Evolutionary conservation across 2,797 vertebrate genomes (phyloP), one percentile per base, ranked within the genome.

Genomic region (Forpus xanthops): DNA sequence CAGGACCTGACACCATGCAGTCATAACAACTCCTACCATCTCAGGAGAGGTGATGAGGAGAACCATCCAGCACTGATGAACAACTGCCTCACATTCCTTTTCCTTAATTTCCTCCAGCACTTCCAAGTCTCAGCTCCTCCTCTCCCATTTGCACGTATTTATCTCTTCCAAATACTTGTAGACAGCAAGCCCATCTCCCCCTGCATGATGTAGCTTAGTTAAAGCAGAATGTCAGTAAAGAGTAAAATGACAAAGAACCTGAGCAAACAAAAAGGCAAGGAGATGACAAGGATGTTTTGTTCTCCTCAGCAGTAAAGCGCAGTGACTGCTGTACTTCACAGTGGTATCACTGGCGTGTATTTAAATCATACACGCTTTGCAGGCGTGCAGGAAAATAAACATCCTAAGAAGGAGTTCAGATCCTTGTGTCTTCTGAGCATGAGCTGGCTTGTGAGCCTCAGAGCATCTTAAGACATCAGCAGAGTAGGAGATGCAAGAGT

Each of bases 401-500:
- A 7, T 17, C 45, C 42, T 27, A 12, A 27, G 18, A 33, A 37
- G 44, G 25, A 39, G 39, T 41, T 35, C 21, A 18, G 24, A 4
- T 37, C 41, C 1, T 0, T 5, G 2, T 25, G 39, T 37, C 23
- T 35, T 24, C n/a, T 11, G 37, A 16, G 49, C 3, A 1, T 1
- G 1, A 20, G 37, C 24, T 30, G 23, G 27, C 39, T 19, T 16
- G 21, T 12, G 56, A 49, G 65, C 65, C 31, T 39, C n/a, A 7
- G 33, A 41, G 70, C 58, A 11, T 53, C 27, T 1, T 19, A 14
- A 53, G 45, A 6, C 47, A 5, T 6, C 64, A 6, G 70, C 5
- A 4, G 15, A 5, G 35, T 5, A 18, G 49, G 55, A 61, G 18
- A 42, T 1, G 56, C 18, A 30, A 66, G 47, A 55, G 20, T 27